Conservation (phyloP, 2,797 vertebrate species). For the Peromyscus eremicus region DNA sequence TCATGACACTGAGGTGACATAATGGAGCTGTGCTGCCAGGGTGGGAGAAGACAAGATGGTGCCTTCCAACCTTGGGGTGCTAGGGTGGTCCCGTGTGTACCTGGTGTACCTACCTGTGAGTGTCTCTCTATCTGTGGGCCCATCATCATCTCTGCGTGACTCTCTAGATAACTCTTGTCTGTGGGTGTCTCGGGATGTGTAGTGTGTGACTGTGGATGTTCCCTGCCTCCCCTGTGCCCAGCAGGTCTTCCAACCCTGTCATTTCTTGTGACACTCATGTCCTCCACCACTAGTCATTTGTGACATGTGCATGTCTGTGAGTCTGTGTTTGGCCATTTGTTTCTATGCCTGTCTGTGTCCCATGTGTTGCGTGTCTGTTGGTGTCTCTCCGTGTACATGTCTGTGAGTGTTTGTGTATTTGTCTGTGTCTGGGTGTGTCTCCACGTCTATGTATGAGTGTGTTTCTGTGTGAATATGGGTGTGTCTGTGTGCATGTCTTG, state of each 20-base stretch:
- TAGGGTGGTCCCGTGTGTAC: background rate
- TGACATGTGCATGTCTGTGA: background rate
- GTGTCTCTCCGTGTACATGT: background rate
- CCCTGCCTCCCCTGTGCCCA: background rate
- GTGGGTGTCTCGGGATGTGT: background rate
- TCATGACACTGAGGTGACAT: background rate
- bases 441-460: no score
- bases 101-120: background rate
- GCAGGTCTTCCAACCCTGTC: no score
- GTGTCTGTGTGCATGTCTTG: background rate
- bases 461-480: background rate
- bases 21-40: background rate
- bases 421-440: background rate
- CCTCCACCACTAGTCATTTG: background rate
- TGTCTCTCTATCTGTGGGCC: background rate
- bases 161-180: background rate
- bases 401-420: background rate
- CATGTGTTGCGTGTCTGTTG: background rate
- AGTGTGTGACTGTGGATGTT: background rate
- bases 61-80: background rate
- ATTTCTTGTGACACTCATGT: background rate
- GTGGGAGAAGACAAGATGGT: background rate
- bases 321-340: background rate
- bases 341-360: background rate
- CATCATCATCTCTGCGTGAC: no score